These are phyloP conservation scores for Phasianus colchicus DNA, from an alignment of 2,113 vertebrate genomes.

Conservation along the genomic window DNA sequence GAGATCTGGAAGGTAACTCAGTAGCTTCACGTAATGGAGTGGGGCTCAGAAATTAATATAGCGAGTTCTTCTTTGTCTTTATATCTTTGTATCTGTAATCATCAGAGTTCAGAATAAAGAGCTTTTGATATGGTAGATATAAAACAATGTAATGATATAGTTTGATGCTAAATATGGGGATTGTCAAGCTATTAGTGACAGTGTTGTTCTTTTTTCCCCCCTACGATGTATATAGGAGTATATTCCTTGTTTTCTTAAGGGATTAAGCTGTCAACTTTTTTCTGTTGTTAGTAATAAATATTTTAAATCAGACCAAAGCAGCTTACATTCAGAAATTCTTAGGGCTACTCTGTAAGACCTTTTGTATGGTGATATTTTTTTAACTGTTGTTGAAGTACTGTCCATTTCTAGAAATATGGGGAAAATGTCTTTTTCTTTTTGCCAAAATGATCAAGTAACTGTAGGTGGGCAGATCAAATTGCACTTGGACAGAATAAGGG, in stretches of 20 bases:
- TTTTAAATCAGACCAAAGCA: neutral
- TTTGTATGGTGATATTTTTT: neutral
- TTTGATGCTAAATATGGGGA: constrained; percentile 8
- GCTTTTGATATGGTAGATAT: neutral
- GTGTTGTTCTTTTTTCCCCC: neutral
- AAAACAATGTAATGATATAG: constrained; percentile 2
- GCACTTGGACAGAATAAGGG: neutral
- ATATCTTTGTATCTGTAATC: constrained; percentile 18
- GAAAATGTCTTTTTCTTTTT: neutral
- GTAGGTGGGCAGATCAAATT: neutral
- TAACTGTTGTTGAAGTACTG: neutral
- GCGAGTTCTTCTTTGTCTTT: neutral
- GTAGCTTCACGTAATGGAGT: neutral
- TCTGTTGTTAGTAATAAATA: neutral
- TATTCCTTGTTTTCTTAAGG: neutral
- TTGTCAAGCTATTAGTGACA: neutral
- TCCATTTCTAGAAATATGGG: neutral
- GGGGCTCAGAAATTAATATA: neutral
- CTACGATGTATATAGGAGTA: neutral
- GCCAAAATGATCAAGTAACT: neutral
- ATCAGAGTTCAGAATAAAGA: neutral
- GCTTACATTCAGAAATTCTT: neutral
- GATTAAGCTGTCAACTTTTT: neutral
- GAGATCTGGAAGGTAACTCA: constrained; percentile 12
- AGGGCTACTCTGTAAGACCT: neutral